phyloP scores from a whole-genome alignment of 2,797 vertebrate genomes.

The Sebastes nivosus region DNA sequence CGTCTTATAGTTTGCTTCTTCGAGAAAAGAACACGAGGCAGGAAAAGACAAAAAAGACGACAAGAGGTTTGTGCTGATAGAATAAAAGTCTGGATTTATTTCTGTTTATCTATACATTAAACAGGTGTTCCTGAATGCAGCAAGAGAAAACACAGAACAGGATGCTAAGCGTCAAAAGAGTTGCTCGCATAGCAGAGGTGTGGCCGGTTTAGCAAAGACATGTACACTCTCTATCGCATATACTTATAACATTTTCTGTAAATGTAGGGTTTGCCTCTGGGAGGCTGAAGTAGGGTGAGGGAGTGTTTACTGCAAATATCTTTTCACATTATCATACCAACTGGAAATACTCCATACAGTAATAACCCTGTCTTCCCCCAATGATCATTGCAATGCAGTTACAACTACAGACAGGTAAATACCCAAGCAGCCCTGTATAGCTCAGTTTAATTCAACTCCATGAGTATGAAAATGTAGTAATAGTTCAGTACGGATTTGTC shows the following conservation, averaged over 20 bases:
- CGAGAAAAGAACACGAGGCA: neutral
- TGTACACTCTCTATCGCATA: constrained; percentile 73
- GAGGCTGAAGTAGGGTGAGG: constrained; percentile 65
- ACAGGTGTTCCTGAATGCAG: constrained; percentile 88
- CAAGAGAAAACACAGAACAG: constrained; percentile 84
- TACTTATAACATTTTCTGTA: constrained; percentile 62
- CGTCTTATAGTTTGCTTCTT: neutral
- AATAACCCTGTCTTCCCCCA: constrained; percentile 69
- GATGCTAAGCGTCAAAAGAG: constrained; percentile 82
- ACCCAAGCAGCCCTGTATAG: constrained; percentile 61
- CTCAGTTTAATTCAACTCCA: constrained; percentile 49
- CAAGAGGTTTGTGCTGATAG: constrained; percentile 78
- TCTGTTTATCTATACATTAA: constrained; percentile 86
- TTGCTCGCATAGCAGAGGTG: constrained; percentile 82
- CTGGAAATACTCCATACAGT: constrained; percentile 62
- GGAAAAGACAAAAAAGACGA: constrained; percentile 45
- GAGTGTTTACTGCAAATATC: constrained; percentile 60
- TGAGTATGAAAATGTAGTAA: constrained; percentile 44
- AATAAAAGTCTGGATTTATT: constrained; percentile 90
- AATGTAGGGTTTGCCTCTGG: constrained; percentile 62
- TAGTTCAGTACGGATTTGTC: constrained; percentile 71
- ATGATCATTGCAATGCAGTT: constrained; percentile 59
- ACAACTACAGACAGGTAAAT: constrained; percentile 54
- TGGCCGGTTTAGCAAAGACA: constrained; percentile 83
- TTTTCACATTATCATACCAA: constrained; percentile 71